A percentile compares a stretch with the other conserved stretches of the same genome.
phyloP scores from a whole-genome alignment of 2,113 vertebrate species.

The Apaloderma vittatum region DNA sequence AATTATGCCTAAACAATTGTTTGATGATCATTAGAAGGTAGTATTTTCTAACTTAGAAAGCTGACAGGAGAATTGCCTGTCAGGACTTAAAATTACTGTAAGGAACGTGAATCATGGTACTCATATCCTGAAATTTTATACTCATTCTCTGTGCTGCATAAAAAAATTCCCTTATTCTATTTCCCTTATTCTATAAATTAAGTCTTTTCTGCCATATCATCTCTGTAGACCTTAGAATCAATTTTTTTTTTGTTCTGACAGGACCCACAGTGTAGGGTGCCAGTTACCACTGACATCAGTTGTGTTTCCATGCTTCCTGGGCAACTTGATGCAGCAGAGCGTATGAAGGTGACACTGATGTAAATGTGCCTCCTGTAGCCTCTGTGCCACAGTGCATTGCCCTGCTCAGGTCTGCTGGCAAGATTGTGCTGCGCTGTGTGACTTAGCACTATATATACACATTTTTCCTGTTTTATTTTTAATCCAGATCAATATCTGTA shows the following conservation, averaged over 20 bases:
- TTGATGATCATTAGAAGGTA: background rate
- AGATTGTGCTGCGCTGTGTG: background rate
- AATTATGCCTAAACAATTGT: background rate
- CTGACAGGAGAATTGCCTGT: background rate
- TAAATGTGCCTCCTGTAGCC: background rate
- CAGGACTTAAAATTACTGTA: background rate
- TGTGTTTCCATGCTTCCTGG: background rate
- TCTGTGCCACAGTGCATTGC: rapidly evolving
- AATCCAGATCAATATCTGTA: background rate
- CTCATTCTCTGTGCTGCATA: background rate
- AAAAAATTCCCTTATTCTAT: rapidly evolving
- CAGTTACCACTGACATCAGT: background rate
- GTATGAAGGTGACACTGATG: rapidly evolving
- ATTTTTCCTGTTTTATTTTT: background rate
- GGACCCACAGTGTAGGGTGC: background rate
- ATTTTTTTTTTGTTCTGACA: background rate
- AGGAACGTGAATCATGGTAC: background rate
- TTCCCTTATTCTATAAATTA: background rate
- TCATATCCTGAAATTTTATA: slow-evolving; percentile 25
- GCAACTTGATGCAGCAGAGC: rapidly evolving
- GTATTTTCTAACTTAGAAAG: background rate
- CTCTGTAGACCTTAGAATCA: background rate
- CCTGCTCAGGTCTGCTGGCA: background rate
- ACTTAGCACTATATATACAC: rapidly evolving
- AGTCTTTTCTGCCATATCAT: rapidly evolving